Evolutionary conservation across 2,797 vertebrate species (phyloP).

Genomic region (Oreochromis grahami): DNA sequence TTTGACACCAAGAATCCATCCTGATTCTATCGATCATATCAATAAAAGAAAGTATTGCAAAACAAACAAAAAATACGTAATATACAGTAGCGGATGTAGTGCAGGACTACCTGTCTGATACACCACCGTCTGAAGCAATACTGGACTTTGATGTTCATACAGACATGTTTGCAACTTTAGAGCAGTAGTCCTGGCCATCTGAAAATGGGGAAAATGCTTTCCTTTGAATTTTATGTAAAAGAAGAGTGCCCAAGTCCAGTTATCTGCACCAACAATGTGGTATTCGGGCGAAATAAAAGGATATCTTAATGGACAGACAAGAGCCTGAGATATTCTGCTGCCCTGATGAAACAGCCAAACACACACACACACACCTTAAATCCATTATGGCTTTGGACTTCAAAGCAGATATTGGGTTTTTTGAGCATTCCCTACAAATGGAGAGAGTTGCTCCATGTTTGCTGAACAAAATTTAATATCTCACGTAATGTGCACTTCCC

Average conservation of each 20-base stretch:
- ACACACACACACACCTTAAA: slow-evolving; percentile 34
- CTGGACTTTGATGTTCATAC: slow-evolving; percentile 45
- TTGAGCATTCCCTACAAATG: slow-evolving; percentile 52
- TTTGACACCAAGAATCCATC: background rate
- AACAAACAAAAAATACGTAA: background rate
- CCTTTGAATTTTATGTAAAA: slow-evolving; percentile 44
- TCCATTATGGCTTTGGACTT: slow-evolving; percentile 73
- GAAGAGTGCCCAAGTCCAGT: slow-evolving; percentile 12
- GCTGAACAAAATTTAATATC: slow-evolving; percentile 57
- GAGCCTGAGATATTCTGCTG: slow-evolving; percentile 48
- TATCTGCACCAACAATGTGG: slow-evolving; percentile 14
- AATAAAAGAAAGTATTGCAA: background rate
- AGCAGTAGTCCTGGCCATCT: background rate
- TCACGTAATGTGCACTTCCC: slow-evolving; percentile 37
- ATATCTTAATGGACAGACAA: slow-evolving; percentile 60
- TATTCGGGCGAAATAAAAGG: slow-evolving; percentile 56
- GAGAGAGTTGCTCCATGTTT: slow-evolving; percentile 55
- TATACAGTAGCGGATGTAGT: background rate
- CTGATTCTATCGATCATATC: background rate
- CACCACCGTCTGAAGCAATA: background rate
- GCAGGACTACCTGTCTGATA: background rate
- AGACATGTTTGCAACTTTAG: slow-evolving; percentile 21
- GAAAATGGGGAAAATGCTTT: slow-evolving; percentile 3
- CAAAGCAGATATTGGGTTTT: slow-evolving; percentile 65
- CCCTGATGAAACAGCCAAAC: slow-evolving; percentile 54